These are phyloP conservation scores for Beroe forskalii DNA, from an alignment of 37 sponge, comb jelly and placozoan species.

Conservation along the genomic window DNA sequence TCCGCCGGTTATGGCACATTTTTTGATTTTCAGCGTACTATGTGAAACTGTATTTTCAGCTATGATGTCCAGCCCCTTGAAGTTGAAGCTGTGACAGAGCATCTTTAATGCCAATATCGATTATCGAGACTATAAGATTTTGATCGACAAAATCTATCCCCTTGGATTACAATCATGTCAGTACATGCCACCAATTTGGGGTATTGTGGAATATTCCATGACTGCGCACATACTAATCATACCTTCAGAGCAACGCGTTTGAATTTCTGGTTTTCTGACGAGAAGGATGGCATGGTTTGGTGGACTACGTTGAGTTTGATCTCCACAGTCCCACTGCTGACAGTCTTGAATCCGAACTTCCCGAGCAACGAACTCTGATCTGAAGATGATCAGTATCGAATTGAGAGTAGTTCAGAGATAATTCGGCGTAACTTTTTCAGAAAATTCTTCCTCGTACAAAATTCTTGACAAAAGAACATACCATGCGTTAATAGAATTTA, in stretches of 20 bases:
- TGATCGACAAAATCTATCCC: too few species aligned
- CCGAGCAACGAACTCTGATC: conserved; percentile 49
- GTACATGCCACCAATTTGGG: neutral
- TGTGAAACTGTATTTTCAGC: neutral
- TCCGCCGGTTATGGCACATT: neutral
- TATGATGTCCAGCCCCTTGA: neutral
- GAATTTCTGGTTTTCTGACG: conserved; percentile 6
- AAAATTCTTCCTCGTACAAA: too few species aligned
- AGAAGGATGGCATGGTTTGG: conserved; percentile 41
- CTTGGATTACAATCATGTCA: too few species aligned
- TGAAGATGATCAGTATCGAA: neutral
- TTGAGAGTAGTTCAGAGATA: neutral
- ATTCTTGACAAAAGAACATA: too few species aligned
- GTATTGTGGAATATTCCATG: neutral
- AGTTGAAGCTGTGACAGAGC: too few species aligned
- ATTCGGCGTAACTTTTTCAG: neutral
- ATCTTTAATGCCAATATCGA: too few species aligned
- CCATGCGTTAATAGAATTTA: too few species aligned
- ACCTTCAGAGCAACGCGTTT: conserved; percentile 62
- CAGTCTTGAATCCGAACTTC: conserved; percentile 64
- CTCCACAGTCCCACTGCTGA: conserved; percentile 57
- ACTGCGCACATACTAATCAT: too few species aligned
- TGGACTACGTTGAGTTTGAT: conserved; percentile 43
- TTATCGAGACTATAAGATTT: too few species aligned
- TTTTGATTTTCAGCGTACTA: neutral